Base-by-base conservation (phyloP, 35 echinoderm and acorn worm genomes). In the Nesometra sesokonis region DNA sequence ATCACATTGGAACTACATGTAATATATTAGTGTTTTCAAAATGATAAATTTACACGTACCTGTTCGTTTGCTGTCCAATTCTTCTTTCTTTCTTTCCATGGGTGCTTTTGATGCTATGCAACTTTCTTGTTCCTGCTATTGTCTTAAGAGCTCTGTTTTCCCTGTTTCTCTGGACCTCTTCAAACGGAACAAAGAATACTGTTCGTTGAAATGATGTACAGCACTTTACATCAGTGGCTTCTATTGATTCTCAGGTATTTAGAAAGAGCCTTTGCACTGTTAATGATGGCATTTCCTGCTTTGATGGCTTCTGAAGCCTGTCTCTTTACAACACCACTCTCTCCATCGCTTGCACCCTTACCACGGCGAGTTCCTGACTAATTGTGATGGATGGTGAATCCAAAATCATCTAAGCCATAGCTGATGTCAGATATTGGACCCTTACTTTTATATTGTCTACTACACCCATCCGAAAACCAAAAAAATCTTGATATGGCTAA, bases 261-360 rank as follows among this genome's bases (percentile, higher is more conserved):
- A 37, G 82, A 91, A 5, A 95, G 32, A 3, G 82, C 83, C 5
- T 86, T 34, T 89, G 93, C 82, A 46, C 79, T 83, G 57, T 84
- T 89, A 15, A 95, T 89, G 27, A 88, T 79, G 2, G 85, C 89
- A 17, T 57, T 80, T 27, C 94, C 85, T 23, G 90, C 79, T 81
- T 46, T 97, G 27, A 97, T 85, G 29, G 94, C 90, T 0, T 87
- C 80, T 32, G 82, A 52, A 21, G 90, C 94, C 27, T 84, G 80
- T 15, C 32, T 90, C 81, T 97, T 97, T 0, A 97, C 87, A 0
- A 92, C 90, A 5, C 85, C 94, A 82, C 84, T 91, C 34, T 92
- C 94, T 11, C 94, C 94, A 93, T 97, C 94, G 77, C 94, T 92
- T 11, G 94, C 67, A 2, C 94, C 94, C 35, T 93, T 97, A 0